phyloP scores from a whole-genome alignment of 2,888 invertebrate species.

The Rapana venosa region DNA sequence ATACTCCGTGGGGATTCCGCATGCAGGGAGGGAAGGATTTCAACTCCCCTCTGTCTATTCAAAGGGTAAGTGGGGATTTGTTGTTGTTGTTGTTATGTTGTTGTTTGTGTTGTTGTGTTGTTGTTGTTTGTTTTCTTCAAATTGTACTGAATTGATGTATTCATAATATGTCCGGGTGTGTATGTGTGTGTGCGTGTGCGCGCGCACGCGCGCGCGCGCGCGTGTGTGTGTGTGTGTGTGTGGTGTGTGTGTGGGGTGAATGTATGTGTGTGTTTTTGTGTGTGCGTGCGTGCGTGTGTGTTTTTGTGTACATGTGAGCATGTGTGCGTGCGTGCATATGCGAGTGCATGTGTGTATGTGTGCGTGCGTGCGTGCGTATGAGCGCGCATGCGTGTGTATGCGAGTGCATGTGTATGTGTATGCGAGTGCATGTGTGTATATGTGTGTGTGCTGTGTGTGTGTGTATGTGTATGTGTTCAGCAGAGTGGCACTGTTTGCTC shows the following conservation, averaged over 20 bases:
- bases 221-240: background rate
- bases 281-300: background rate
- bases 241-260: no score
- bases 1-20: constrained; percentile 78
- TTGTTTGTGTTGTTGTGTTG: background rate
- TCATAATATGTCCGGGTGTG: no score
- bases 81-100: background rate
- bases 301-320: background rate
- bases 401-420: background rate
- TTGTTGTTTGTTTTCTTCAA: background rate
- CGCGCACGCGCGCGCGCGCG: background rate
- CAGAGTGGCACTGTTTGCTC: no score
- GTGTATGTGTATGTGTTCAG: no score
- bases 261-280: no score
- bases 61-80: constrained; percentile 64
- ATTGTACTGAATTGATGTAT: background rate
- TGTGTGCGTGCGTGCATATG: constrained; percentile 6
- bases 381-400: background rate
- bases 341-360: background rate
- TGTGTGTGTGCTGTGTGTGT: no score
- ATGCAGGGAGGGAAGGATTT: constrained; percentile 78
- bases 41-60: constrained; percentile 73
- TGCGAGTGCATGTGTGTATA: background rate
- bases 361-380: background rate
- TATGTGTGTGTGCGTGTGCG: background rate